Evolutionary conservation across 1,140 invertebrate genomes (phyloP), one percentile per base, ranked within the genome.

Genomic region (Drosophila arawakana): DNA sequence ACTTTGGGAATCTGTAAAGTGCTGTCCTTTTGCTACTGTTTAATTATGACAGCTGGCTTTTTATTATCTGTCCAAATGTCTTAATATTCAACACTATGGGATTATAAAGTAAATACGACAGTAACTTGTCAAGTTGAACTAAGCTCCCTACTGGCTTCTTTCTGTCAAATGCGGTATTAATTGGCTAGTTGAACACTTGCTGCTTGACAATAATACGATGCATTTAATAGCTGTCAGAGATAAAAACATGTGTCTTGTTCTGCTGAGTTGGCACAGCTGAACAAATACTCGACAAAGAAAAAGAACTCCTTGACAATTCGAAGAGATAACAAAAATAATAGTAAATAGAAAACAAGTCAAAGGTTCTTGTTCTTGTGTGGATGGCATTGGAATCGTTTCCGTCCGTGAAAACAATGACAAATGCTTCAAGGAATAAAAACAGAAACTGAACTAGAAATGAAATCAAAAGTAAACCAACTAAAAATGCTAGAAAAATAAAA

Each of bases 121-220:
- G 39, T 54, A 44, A 41, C 21, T 65, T 65, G 25, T 44, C 58
- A 9, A 18, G 47, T 55, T 70, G 37, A 70, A 62, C 55, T 62
- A 58, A 34, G 18, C 43, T 37, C 30, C 52, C 25, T 35, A 41
- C 49, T 46, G 21, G 9, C 57, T 35, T 50, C n/a, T 50, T 47
- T 35, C 57, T 60, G 41, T 54, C 39, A 35, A 50, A 75, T 70
- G 49, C 66, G 71, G 71, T 74, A 72, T 80, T 68, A 85, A 80
- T 84, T 80, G 62, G 41, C 11, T 57, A 65, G 50, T n/a, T n/a
- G 39, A 65, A 44, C 35, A 55, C 41, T 47, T 39, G 52, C 54
- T 18, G 34, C 50, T 10, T 50, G 11, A 30, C 58, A 46, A 41
- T 7, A 55, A 18, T 10, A 57, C 11, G 34, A 15, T 47, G 25